Conservation (phyloP, 2,888 invertebrate species). For the Plutella xylostella region DNA sequence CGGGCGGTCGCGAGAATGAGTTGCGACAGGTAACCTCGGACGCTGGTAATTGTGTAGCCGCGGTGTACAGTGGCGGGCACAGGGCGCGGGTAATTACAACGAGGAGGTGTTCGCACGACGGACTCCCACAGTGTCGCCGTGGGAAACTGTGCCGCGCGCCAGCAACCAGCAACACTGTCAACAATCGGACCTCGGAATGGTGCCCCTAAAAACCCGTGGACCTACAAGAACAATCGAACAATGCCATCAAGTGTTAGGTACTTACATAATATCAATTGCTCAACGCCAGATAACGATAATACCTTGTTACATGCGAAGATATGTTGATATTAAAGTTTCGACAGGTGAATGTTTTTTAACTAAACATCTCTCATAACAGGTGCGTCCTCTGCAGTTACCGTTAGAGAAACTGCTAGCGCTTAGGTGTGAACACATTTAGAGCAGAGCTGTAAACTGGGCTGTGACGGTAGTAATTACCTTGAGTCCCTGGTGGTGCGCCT, state of each 20-base stretch:
- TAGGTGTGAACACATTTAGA: too few species aligned
- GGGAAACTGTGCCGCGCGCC: conserved; percentile 1
- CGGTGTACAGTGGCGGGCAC: conserved; percentile 27
- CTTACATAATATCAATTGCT: conserved; percentile 29
- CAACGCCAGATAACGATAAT: conserved; percentile 30
- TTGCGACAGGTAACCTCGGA: conserved; percentile 55
- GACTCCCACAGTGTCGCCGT: conserved; percentile 2
- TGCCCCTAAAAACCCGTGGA: too few species aligned
- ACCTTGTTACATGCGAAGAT: too few species aligned
- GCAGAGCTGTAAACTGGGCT: too few species aligned
- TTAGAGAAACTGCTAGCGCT: too few species aligned
- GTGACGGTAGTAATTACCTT: conserved; percentile 78
- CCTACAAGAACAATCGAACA: conserved; percentile 37
- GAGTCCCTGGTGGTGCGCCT: conserved; percentile 88
- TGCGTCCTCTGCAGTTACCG: too few species aligned
- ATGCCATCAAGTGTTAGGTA: conserved; percentile 48
- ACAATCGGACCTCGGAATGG: too few species aligned
- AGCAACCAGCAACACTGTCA: conserved; percentile 1
- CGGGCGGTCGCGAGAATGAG: conserved; percentile 43
- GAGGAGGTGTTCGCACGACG: conserved; percentile 42
- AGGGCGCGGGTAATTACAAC: conserved; percentile 31
- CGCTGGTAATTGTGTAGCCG: conserved; percentile 38
- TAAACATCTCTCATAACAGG: too few species aligned
- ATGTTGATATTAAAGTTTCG: too few species aligned
- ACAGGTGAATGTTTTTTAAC: too few species aligned